A percentile compares a stretch with the other conserved stretches of the same genome.
Evolutionary conservation across 2,113 vertebrate genomes (phyloP).

Genomic region (Delphinus delphis): DNA sequence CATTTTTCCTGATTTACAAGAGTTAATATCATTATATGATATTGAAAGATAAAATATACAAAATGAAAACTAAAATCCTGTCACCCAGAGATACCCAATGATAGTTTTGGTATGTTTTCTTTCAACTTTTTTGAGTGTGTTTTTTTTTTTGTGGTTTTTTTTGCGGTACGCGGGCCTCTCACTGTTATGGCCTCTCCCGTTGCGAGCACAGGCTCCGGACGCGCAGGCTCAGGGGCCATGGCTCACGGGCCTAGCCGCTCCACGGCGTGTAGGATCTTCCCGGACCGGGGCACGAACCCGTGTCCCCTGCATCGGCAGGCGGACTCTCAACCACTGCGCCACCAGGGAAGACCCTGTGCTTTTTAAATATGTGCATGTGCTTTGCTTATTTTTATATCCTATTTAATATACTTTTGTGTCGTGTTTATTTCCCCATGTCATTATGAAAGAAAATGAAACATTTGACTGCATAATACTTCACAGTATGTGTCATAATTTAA

Average conservation of each 20-base stretch:
- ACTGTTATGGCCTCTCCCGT: too few species aligned
- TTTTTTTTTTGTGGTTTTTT: neutral
- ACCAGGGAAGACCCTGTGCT: neutral
- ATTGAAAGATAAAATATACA: neutral
- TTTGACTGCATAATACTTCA: neutral
- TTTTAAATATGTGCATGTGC: neutral
- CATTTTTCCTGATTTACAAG: neutral
- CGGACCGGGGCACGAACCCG: too few species aligned
- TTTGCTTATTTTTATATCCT: constrained; percentile 8
- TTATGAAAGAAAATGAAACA: neutral
- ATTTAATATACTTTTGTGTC: neutral
- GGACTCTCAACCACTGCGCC: too few species aligned
- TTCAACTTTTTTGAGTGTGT: neutral
- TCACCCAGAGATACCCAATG: neutral
- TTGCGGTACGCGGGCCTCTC: too few species aligned
- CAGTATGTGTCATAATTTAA: neutral
- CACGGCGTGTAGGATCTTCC: too few species aligned
- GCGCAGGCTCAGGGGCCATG: too few species aligned
- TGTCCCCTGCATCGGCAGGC: too few species aligned
- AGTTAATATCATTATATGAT: neutral
- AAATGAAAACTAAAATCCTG: neutral
- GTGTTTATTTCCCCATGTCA: neutral
- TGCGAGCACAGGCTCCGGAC: too few species aligned
- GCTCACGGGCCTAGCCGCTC: too few species aligned
- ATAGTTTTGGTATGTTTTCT: neutral